Evolutionary conservation across 2,888 invertebrate genomes (phyloP).

Genomic region (Ectropis crepuscularia): DNA sequence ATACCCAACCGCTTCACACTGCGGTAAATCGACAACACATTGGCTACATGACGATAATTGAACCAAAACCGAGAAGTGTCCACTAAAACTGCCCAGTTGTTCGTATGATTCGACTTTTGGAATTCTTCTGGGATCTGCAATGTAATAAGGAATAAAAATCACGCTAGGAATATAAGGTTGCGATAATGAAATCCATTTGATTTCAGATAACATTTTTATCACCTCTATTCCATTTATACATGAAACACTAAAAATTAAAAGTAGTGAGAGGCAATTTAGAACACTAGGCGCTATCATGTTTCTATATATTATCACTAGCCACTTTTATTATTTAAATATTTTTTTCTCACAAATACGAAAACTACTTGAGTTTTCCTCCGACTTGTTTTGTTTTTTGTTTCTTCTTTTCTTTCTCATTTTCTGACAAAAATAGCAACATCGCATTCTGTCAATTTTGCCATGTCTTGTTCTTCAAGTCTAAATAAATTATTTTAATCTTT

Average conservation of each 20-base stretch:
- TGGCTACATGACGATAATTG: conserved; percentile 99
- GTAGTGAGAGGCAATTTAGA: background rate
- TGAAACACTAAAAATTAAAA: conserved; percentile 2
- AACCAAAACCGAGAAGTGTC: conserved; percentile 99
- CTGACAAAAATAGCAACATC: too few species aligned
- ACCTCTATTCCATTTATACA: conserved; percentile 27
- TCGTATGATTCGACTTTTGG: conserved; percentile 92
- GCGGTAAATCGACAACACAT: conserved; percentile 98
- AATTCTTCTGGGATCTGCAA: conserved; percentile 82
- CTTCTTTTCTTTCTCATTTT: too few species aligned
- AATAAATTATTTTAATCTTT: too few species aligned
- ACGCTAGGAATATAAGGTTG: background rate
- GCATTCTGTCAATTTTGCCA: too few species aligned
- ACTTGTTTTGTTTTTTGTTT: too few species aligned
- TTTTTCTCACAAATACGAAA: too few species aligned
- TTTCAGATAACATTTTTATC: background rate
- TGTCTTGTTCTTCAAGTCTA: too few species aligned
- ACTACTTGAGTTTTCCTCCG: too few species aligned
- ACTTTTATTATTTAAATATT: too few species aligned
- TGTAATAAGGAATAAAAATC: conserved; percentile 4
- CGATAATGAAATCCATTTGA: background rate
- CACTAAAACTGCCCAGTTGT: conserved; percentile 99
- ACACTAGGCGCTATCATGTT: background rate
- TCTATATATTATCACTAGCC: background rate
- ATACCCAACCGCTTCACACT: conserved; percentile 99